phyloP scores from a whole-genome alignment of 2,888 invertebrate genomes.

The Empis livida region DNA sequence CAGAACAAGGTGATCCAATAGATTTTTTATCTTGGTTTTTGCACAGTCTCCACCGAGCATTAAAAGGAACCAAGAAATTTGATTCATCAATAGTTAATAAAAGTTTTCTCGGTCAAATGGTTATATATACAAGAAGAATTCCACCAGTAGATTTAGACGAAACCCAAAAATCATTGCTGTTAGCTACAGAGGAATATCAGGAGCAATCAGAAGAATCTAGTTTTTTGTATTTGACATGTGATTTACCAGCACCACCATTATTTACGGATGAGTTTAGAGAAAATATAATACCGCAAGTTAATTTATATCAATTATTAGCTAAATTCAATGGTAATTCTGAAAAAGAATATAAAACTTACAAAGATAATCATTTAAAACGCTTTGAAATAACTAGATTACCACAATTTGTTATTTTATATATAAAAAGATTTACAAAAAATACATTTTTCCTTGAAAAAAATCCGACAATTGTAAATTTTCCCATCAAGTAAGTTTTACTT shows the following conservation, averaged over 20 bases:
- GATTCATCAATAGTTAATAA: constrained; percentile 89
- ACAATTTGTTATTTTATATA: constrained; percentile 88
- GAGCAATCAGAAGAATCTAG: constrained; percentile 82
- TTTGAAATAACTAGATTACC: constrained; percentile 92
- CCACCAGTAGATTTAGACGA: constrained; percentile 87
- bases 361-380: constrained; percentile 93
- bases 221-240: constrained; percentile 93
- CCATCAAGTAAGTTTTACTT: constrained; percentile 71
- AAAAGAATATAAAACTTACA: constrained; percentile 98
- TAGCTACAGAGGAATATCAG: constrained; percentile 73
- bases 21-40: constrained; percentile 98
- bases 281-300: constrained; percentile 98
- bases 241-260: constrained; percentile 91
- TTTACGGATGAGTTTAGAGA: constrained; percentile 97
- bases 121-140: constrained; percentile 81
- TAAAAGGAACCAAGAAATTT: constrained; percentile 82
- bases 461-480: constrained; percentile 99
- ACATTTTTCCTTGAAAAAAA: constrained; percentile 99
- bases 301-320: constrained; percentile 80
- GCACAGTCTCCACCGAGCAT: constrained; percentile 85
- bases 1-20: constrained; percentile 95
- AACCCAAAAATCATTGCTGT: constrained; percentile 64
- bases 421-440: constrained; percentile 97
- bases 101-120: constrained; percentile 86
- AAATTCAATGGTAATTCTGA: constrained; percentile 94